Conservation (phyloP, 1,140 invertebrate genomes). For the Leguminivora glycinivorella region DNA sequence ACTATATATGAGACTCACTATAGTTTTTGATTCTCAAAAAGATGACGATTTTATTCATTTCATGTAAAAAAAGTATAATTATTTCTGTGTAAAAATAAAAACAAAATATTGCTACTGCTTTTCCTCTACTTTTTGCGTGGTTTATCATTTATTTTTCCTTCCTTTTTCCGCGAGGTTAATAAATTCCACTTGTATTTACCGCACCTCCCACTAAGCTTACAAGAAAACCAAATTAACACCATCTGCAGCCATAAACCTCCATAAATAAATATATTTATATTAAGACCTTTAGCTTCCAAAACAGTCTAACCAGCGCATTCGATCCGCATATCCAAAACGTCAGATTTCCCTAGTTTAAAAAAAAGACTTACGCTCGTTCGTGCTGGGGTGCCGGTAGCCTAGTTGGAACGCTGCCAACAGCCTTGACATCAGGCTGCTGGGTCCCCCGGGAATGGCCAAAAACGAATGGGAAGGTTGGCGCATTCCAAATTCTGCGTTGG, state of each 20-base stretch:
- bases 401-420: constrained; percentile 44
- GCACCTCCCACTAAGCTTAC: background rate
- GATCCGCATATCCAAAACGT: background rate
- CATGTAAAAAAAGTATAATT: too few relatives aligned
- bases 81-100: too few relatives aligned
- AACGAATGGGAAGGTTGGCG: background rate
- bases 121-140: too few relatives aligned
- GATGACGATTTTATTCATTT: too few relatives aligned
- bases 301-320: background rate
- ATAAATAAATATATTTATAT: background rate
- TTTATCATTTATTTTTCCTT: too few relatives aligned
- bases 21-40: too few relatives aligned
- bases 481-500: background rate
- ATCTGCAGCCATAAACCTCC: background rate
- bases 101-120: too few relatives aligned
- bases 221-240: background rate
- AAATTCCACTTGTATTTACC: too few relatives aligned
- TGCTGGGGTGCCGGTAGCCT: constrained; percentile 31
- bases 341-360: background rate
- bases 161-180: too few relatives aligned
- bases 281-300: constrained; percentile 19
- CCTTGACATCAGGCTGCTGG: constrained; percentile 34
- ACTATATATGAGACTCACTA: too few relatives aligned
- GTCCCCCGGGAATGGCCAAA: constrained; percentile 4
- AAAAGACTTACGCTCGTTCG: background rate